Conservation (phyloP, 2,888 invertebrate genomes). For the Geophilus truncorum region DNA sequence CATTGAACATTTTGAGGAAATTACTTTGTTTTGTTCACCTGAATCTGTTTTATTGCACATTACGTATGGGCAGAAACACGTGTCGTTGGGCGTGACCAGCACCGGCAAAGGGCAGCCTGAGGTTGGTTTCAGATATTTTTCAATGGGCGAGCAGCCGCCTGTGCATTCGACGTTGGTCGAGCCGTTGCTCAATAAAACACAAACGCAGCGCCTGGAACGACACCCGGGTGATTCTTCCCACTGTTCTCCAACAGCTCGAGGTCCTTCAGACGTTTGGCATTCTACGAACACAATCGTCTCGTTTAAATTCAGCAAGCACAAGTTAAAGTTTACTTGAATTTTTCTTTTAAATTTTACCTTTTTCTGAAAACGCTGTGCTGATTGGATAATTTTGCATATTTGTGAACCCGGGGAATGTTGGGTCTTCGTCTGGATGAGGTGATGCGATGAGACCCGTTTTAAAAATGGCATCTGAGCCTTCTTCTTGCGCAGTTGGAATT, state of each 20-base stretch:
- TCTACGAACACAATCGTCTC: not conserved
- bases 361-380: slow-evolving; percentile 4
- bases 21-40: slow-evolving; percentile 18
- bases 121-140: slow-evolving; percentile 40
- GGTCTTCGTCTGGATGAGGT: not conserved
- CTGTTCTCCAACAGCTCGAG: slow-evolving; percentile 38
- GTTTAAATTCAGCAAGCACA: not conserved
- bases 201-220: slow-evolving; percentile 40
- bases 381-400: slow-evolving; percentile 13
- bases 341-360: not conserved
- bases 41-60: slow-evolving; percentile 37
- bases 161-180: slow-evolving; percentile 40
- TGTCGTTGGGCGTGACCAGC: slow-evolving; percentile 40
- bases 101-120: slow-evolving; percentile 41
- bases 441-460: not conserved
- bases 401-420: slow-evolving; percentile 11
- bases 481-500: slow-evolving; percentile 16
- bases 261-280: slow-evolving; percentile 13
- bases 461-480: slow-evolving; percentile 15
- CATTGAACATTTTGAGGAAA: too few species aligned
- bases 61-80: slow-evolving; percentile 39
- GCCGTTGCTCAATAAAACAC: slow-evolving; percentile 40
- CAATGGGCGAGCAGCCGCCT: slow-evolving; percentile 41
- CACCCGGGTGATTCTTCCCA: slow-evolving; percentile 42
- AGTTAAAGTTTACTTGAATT: too few species aligned